Evolutionary conservation across 2,797 vertebrate genomes (phyloP).

Genomic region (Acanthurus lineatus): DNA sequence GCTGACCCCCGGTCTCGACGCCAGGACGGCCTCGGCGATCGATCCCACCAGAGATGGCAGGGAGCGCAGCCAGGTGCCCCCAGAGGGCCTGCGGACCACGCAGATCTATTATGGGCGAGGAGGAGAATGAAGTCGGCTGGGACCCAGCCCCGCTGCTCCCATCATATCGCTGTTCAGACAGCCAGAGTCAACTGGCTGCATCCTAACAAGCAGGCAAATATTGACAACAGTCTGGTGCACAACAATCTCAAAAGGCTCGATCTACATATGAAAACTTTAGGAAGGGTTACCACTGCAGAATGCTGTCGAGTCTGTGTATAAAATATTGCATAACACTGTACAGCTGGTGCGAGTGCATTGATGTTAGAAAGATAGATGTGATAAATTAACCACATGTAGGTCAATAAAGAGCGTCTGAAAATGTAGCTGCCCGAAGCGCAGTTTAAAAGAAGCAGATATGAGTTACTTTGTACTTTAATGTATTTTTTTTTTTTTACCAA

Average conservation of each 20-base stretch:
- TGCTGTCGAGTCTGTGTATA: conserved; percentile 38
- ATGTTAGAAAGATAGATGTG: neutral
- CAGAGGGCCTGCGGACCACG: conserved; percentile 58
- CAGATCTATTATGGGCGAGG: conserved; percentile 65
- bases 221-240: conserved; percentile 56
- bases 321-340: conserved; percentile 43
- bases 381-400: conserved; percentile 24
- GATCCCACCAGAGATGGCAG: conserved; percentile 77
- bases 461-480: conserved; percentile 2
- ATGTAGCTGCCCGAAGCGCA: conserved; percentile 3
- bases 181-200: conserved; percentile 71
- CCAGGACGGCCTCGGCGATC: conserved; percentile 71
- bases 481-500: conserved; percentile 27
- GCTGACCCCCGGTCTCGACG: conserved; percentile 79
- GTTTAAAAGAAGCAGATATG: conserved; percentile 17
- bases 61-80: conserved; percentile 81
- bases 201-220: conserved; percentile 63
- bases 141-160: conserved; percentile 45
- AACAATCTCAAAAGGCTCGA: conserved; percentile 43
- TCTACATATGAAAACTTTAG: conserved; percentile 43
- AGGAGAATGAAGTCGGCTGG: conserved; percentile 58
- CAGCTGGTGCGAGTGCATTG: conserved; percentile 25
- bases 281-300: conserved; percentile 29
- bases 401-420: conserved; percentile 21
- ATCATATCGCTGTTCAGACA: conserved; percentile 57